Evolutionary conservation across 2,888 invertebrate genomes (phyloP).

Genomic region (Eugnorisma glareosa): DNA sequence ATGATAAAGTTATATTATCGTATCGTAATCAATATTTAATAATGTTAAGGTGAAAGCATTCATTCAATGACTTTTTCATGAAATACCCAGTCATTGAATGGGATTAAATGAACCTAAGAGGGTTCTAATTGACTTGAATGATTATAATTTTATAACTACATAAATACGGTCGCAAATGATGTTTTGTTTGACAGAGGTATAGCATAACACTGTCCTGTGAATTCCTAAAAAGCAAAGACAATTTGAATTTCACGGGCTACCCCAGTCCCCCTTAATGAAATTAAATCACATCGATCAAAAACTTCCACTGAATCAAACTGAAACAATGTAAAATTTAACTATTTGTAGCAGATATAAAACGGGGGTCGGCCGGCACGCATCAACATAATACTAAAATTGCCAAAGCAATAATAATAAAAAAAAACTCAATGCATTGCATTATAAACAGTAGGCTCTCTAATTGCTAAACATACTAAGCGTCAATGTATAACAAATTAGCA

Average conservation of each 20-base stretch:
- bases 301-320: background rate
- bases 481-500: conserved; percentile 49
- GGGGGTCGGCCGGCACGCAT: background rate
- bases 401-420: background rate
- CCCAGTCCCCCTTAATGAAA: too few relatives aligned
- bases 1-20: background rate
- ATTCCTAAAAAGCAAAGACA: too few relatives aligned
- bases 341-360: background rate
- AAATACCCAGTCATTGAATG: too few relatives aligned
- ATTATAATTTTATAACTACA: too few relatives aligned
- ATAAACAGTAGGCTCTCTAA: background rate
- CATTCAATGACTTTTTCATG: too few relatives aligned
- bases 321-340: background rate
- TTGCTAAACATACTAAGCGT: conserved; percentile 1
- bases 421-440: conserved; percentile 1
- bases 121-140: too few relatives aligned
- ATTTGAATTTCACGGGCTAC: too few relatives aligned
- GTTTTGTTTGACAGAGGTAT: too few relatives aligned
- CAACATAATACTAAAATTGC: background rate
- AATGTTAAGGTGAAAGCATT: too few relatives aligned
- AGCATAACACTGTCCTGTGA: too few relatives aligned
- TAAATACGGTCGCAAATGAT: too few relatives aligned
- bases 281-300: background rate
- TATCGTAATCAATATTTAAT: background rate
- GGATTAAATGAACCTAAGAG: too few relatives aligned